These are phyloP conservation scores for Sus cebifrons DNA, from an alignment of 2,797 vertebrate species.

Conservation along the genomic window DNA sequence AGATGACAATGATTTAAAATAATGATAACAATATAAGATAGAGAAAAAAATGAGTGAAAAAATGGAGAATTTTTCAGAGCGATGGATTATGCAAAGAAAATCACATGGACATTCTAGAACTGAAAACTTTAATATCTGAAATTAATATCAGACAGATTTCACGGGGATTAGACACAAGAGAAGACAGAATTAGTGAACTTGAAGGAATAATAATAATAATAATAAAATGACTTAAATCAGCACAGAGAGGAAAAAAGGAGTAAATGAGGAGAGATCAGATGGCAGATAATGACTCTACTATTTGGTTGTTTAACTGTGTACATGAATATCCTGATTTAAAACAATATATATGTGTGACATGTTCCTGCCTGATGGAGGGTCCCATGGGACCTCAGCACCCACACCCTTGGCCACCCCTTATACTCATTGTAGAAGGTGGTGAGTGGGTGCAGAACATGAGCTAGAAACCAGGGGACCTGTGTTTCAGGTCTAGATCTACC, in stretches of 20 bases:
- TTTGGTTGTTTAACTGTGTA: not conserved
- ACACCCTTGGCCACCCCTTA: too few relatives aligned
- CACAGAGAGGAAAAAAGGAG: not conserved
- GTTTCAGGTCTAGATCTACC: not conserved
- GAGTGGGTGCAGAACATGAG: not conserved
- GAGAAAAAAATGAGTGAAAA: not conserved
- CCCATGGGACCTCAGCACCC: not conserved
- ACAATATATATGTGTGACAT: not conserved
- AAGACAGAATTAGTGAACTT: conserved; percentile 3
- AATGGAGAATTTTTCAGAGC: not conserved
- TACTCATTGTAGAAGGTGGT: not conserved
- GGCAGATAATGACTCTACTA: not conserved
- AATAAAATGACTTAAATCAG: not conserved
- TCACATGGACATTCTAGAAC: not conserved
- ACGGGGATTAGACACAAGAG: not conserved
- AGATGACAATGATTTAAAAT: not conserved
- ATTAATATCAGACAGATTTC: not conserved
- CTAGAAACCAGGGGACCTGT: not conserved
- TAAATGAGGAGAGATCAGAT: not conserved
- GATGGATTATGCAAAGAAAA: not conserved
- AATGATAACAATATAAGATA: not conserved
- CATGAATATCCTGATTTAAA: not conserved
- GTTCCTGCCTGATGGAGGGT: not conserved
- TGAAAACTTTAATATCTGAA: not conserved
- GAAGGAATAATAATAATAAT: not conserved